Conservation (phyloP, 2,113 vertebrate species). For the Pseudolaguvia tuberculata region DNA sequence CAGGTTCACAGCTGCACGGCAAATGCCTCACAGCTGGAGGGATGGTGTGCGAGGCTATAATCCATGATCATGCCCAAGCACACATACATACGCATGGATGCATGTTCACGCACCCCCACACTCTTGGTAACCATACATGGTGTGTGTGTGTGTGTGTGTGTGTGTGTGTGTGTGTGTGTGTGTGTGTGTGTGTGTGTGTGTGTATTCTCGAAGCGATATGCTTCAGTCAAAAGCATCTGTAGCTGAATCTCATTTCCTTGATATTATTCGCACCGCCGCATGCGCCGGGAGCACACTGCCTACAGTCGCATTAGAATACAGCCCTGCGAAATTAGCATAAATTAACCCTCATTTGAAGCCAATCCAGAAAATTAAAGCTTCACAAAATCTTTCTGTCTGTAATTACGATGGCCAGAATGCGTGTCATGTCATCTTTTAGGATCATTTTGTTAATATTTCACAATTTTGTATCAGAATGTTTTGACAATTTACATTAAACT, state of each 20-base stretch:
- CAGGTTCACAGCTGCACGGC: constrained; percentile 37
- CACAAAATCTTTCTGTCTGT: neutral
- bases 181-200: constrained; percentile 9
- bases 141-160: too few species aligned
- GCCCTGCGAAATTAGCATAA: constrained; percentile 33
- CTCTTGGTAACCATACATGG: constrained; percentile 34
- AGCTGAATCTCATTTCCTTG: constrained; percentile 38
- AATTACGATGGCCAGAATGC: neutral
- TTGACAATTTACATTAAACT: too few species aligned
- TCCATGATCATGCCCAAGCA: constrained; percentile 45
- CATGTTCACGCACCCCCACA: constrained; percentile 25
- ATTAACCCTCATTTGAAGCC: constrained; percentile 23
- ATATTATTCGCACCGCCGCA: constrained; percentile 25
- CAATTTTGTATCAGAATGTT: neutral
- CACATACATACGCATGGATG: constrained; percentile 20
- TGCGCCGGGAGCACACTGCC: constrained; percentile 10
- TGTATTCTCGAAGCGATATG: constrained; percentile 20
- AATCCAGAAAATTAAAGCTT: neutral
- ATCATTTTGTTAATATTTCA: neutral
- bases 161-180: constrained; percentile 17
- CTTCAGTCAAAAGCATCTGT: constrained; percentile 33
- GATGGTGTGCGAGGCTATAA: constrained; percentile 41
- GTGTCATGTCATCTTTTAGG: neutral
- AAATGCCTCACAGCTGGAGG: constrained; percentile 46
- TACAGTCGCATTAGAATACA: constrained; percentile 7